Percentiles rank a stretch among this genome's conserved stretches.
These are phyloP conservation scores for Brachypalpus laphriformis DNA, from an alignment of 2,888 invertebrate species.

Conservation along the genomic window DNA sequence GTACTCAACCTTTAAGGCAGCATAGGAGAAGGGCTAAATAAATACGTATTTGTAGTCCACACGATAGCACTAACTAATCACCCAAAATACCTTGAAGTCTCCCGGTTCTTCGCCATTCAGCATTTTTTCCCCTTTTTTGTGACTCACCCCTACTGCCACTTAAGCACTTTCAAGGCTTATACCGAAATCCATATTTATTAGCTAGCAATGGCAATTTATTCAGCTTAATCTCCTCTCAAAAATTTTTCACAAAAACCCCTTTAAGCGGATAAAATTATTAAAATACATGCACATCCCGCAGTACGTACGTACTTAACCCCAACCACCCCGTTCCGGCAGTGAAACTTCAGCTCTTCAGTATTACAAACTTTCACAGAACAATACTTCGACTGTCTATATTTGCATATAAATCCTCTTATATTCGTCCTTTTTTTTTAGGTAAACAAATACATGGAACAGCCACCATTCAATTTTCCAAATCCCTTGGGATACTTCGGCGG, in stretches of 20 bases:
- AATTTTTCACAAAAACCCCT: neutral
- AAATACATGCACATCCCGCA: neutral
- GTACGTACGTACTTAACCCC: too few relatives aligned
- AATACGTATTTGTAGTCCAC: too few relatives aligned
- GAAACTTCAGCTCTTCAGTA: too few relatives aligned
- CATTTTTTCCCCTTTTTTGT: too few relatives aligned
- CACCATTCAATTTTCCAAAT: slow-evolving; percentile 95
- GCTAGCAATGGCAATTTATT: neutral
- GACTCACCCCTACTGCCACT: too few relatives aligned
- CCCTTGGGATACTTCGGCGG: slow-evolving; percentile 89
- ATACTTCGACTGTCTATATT: neutral
- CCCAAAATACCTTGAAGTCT: too few relatives aligned
- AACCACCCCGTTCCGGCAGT: too few relatives aligned
- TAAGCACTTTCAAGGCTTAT: too few relatives aligned
- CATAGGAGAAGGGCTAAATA: too few relatives aligned
- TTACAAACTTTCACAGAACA: neutral
- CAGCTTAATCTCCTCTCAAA: neutral
- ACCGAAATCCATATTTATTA: neutral
- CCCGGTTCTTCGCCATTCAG: too few relatives aligned
- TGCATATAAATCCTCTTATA: slow-evolving; percentile 12
- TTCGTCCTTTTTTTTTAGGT: slow-evolving; percentile 84
- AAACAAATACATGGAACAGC: slow-evolving; percentile 91
- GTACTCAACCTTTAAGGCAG: too few relatives aligned
- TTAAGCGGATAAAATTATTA: neutral
- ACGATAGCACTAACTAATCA: too few relatives aligned